phyloP scores from a whole-genome alignment of 2,797 vertebrate genomes.

The Cryptoblepharus egeriae region DNA sequence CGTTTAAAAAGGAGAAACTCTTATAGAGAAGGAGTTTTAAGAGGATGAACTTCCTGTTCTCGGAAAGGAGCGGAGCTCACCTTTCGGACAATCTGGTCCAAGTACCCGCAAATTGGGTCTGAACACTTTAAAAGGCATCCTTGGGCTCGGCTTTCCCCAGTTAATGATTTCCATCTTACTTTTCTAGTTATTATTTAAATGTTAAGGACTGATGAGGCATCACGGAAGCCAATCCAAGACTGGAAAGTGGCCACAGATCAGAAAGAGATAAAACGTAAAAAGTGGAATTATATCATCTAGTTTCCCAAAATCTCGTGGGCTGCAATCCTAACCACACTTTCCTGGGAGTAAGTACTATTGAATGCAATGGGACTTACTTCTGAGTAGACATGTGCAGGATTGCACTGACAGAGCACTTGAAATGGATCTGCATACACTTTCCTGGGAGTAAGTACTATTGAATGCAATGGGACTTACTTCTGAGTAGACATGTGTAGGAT shows the following conservation, averaged over 20 bases:
- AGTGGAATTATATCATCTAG: fast-evolving
- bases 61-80: neutral
- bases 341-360: no score
- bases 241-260: neutral
- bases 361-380: no score
- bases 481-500: no score
- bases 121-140: fast-evolving
- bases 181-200: slow-evolving; percentile 19
- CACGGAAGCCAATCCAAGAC: neutral
- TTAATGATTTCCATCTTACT: slow-evolving; percentile 55
- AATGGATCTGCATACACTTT: no score
- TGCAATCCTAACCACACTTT: no score
- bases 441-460: no score
- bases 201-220: neutral
- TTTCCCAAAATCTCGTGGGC: neutral
- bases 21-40: neutral
- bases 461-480: no score
- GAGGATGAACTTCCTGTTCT: neutral
- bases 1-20: neutral
- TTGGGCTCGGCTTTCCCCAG: slow-evolving; percentile 32
- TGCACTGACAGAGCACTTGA: no score
- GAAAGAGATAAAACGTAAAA: neutral
- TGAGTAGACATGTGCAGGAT: no score
- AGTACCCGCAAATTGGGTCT: neutral
- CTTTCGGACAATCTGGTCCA: neutral